A percentile compares a stretch with the other conserved stretches of the same genome.
Conservation (phyloP, 2,113 vertebrate genomes). For the Embiotoca jacksoni region DNA sequence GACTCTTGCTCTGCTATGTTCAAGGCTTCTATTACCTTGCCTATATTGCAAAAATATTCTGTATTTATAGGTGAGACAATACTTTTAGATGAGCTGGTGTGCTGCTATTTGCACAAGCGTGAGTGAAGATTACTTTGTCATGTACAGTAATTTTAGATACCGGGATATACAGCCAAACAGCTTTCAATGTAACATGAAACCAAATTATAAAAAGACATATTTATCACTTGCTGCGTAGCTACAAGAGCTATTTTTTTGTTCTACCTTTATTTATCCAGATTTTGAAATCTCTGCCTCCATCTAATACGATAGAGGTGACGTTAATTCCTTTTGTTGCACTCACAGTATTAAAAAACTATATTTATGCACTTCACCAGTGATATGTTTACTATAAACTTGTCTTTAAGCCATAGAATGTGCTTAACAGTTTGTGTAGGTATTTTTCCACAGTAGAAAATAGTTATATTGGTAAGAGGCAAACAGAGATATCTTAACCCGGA, state of each 20-base stretch:
- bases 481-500: not conserved
- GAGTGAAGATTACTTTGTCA: not conserved
- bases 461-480: not conserved
- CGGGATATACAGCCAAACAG: not conserved
- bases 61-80: constrained; percentile 16
- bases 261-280: not conserved
- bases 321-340: not conserved
- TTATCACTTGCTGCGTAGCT: not conserved
- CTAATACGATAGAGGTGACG: not conserved
- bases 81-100: constrained; percentile 2
- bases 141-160: not conserved
- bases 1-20: constrained; percentile 9
- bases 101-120: constrained; percentile 18
- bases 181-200: not conserved
- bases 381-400: not conserved
- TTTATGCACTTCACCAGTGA: not conserved
- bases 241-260: not conserved
- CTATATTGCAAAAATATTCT: constrained; percentile 32
- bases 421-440: not conserved
- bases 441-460: too few relatives aligned
- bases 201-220: not conserved
- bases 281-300: not conserved
- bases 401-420: not conserved
- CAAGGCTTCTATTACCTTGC: constrained; percentile 6
- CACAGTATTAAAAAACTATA: not conserved